These are phyloP conservation scores for Cryptoblepharus egeriae DNA, from an alignment of 2,797 vertebrate species.

Conservation along the genomic window DNA sequence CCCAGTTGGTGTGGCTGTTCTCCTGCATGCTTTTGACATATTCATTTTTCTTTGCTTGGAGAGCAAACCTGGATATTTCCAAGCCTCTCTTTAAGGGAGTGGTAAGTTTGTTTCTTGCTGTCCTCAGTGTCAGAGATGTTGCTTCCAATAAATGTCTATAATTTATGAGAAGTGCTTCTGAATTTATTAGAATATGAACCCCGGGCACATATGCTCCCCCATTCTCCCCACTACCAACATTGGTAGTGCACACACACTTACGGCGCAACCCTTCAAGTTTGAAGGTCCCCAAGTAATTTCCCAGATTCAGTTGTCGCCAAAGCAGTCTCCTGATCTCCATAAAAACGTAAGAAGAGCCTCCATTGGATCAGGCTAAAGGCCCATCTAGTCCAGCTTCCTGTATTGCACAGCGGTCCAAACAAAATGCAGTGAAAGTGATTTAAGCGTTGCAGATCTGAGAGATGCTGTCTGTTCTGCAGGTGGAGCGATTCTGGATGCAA, in stretches of 20 bases:
- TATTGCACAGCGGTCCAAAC: no score
- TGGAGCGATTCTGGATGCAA: slow-evolving; percentile 98
- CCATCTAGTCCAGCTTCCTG: no score
- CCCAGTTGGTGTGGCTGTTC: slow-evolving; percentile 82
- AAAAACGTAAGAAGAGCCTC: no score
- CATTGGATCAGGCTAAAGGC: no score
- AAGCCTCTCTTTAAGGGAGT: slow-evolving; percentile 93
- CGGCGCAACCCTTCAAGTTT: no score
- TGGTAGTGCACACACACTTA: not conserved
- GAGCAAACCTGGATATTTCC: slow-evolving; percentile 94
- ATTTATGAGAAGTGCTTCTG: not conserved
- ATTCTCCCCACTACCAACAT: no score
- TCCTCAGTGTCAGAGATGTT: fast-evolving
- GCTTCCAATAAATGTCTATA: not conserved
- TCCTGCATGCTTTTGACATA: slow-evolving; percentile 87
- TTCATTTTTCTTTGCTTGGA: slow-evolving; percentile 96
- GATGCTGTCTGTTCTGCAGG: slow-evolving; percentile 73
- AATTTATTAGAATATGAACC: not conserved
- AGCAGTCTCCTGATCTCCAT: not conserved
- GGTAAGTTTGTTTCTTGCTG: slow-evolving; percentile 75
- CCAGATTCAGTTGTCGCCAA: not conserved
- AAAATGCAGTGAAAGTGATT: no score
- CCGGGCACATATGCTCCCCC: no score
- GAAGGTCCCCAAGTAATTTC: not conserved
- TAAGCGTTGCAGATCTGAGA: no score